Evolutionary conservation across 1,140 invertebrate genomes (phyloP).

Genomic region (Chlorops oryzae): DNA sequence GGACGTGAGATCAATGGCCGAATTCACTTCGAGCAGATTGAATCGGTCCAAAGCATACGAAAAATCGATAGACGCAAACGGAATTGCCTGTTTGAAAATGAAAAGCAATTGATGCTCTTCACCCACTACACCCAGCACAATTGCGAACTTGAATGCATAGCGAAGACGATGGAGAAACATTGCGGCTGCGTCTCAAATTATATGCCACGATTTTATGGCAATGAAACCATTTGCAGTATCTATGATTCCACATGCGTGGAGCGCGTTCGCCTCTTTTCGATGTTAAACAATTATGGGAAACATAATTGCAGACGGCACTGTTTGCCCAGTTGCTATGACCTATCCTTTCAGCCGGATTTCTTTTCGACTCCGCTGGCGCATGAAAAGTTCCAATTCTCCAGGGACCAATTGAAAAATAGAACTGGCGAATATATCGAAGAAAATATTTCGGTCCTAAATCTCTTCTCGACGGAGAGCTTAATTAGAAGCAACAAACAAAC

Average conservation of each 20-base stretch:
- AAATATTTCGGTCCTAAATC: slow-evolving; percentile 67
- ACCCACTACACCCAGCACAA: slow-evolving; percentile 48
- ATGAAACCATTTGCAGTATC: slow-evolving; percentile 28
- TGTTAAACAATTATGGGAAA: slow-evolving; percentile 7
- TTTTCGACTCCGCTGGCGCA: slow-evolving; percentile 49
- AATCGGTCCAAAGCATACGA: slow-evolving; percentile 54
- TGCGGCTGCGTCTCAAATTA: slow-evolving; percentile 65
- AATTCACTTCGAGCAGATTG: slow-evolving; percentile 59
- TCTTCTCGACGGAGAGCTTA: slow-evolving; percentile 63
- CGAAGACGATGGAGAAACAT: slow-evolving; percentile 55
- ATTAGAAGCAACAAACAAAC: slow-evolving; percentile 64
- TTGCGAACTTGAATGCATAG: slow-evolving; percentile 66
- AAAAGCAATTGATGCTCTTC: slow-evolving; percentile 60
- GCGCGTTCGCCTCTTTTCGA: slow-evolving; percentile 18
- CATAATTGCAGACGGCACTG: slow-evolving; percentile 51
- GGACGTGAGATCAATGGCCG: slow-evolving; percentile 61
- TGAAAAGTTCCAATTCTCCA: slow-evolving; percentile 21
- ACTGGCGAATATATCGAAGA: slow-evolving; percentile 61
- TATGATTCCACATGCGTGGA: slow-evolving; percentile 26
- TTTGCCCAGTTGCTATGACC: slow-evolving; percentile 63
- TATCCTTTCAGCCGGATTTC: slow-evolving; percentile 55
- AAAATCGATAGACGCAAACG: slow-evolving; percentile 57
- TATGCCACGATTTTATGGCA: slow-evolving; percentile 52
- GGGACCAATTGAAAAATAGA: slow-evolving; percentile 50
- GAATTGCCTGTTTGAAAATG: slow-evolving; percentile 63